Evolutionary conservation across 2,797 vertebrate species (phyloP), one percentile per base, ranked within the genome.

Genomic region (Parauchenoglanis punctatus): DNA sequence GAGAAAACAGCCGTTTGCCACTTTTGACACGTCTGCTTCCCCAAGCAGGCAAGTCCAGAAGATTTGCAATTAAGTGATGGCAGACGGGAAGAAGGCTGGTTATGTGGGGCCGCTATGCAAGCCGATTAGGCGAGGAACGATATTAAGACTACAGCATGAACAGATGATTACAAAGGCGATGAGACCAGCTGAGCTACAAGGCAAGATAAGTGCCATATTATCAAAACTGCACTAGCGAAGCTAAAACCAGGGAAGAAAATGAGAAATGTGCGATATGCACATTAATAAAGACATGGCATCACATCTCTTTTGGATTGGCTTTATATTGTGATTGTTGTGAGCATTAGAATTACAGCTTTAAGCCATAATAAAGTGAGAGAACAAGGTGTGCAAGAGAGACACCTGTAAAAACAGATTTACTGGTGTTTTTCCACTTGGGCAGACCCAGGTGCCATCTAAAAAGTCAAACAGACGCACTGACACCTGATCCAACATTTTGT

Each of bases 21-120:
- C 82, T 89, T 90, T 85, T 90, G 88, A 91, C 90, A 91, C 81
- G 84, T 89, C 88, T 89, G 89, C 82, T 89, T 90, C 89, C 90
- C 90, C 80, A 87, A 88, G 84, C 86, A 90, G 88, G 75, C 86
- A 85, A 86, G 90, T 87, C 87, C 88, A 87, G 86, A 93, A 90
- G 92, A 95, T 94, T 96, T 92, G 94, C 95, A 96, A 97, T 95
- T 96, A 94, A 96, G 94, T 95, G 94, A 93, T 88, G 90, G 87
- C 89, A 90, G 89, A 86, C 87, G 68, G 85, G 70, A 89, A 87
- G 94, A 95, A 91, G 89, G 92, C 95, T 93, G 88, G 90, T 91
- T 93, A 96, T 91, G 92, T 89, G 58, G 92, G 90, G 91, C 95
- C 67, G 87, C 92, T 94, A 91, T 91, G 93, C 93, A 94, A 95